Conservation (phyloP, 2,888 invertebrate genomes). For the Nemoura dubitans region DNA sequence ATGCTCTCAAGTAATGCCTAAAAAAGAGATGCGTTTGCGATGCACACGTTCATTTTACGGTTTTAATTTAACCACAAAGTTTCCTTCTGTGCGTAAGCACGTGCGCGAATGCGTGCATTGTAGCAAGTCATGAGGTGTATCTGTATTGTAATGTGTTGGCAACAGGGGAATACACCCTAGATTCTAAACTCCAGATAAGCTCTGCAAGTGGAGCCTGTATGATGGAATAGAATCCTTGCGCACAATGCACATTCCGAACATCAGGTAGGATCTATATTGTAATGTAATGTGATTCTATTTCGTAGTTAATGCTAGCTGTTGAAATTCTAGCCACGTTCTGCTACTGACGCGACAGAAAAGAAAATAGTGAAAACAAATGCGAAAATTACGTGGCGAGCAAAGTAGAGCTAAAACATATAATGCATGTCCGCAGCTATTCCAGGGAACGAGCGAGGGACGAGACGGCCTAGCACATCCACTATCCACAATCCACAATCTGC, state of each 20-base stretch:
- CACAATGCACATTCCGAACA: constrained; percentile 4
- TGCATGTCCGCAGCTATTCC: background rate
- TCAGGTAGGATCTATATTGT: constrained; percentile 18
- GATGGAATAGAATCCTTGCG: background rate
- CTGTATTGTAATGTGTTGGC: background rate
- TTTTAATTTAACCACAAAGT: background rate
- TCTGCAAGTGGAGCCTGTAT: background rate
- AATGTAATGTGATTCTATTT: constrained; percentile 27
- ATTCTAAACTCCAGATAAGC: constrained; percentile 21
- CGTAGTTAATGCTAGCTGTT: constrained; percentile 8
- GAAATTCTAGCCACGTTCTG: constrained; percentile 3
- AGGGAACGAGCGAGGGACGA: background rate
- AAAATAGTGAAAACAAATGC: constrained; percentile 31
- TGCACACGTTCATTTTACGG: background rate
- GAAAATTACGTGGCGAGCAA: constrained; percentile 16
- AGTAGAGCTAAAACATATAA: background rate
- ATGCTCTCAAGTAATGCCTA: background rate
- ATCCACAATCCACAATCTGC: background rate
- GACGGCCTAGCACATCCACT: background rate
- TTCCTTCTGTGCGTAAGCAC: background rate
- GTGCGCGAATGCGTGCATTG: background rate
- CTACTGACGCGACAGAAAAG: constrained; percentile 13
- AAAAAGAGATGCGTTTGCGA: background rate
- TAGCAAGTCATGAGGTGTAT: background rate
- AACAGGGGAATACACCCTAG: constrained; percentile 15